Base-by-base conservation (phyloP, 2,888 invertebrate genomes). In the Eledone cirrhosa region DNA sequence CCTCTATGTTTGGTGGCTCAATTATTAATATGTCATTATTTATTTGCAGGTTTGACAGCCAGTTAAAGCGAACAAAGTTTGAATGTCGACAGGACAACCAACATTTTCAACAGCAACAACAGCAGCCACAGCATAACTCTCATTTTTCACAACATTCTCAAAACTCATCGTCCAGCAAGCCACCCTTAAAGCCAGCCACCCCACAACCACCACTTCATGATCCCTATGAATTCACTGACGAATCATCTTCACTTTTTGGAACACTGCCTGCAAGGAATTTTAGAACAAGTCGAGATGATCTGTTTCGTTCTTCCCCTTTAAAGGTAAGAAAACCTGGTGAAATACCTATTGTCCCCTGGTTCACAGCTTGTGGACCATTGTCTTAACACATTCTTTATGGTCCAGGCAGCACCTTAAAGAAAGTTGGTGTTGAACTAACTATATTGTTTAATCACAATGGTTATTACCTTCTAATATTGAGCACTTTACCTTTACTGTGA, bases 11-110 rank as follows among this genome's bases (percentile, higher is more conserved):
- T 59, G n/a, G 33, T 29, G 59, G 4, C 48, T 16, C 22, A 2
- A n/a, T 48, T 48, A 29, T 77, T 65, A 1, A 7, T 27, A 1
- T 75, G 79, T 77, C 65, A 79, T 59, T 48, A 78, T 77, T 80
- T n/a, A n/a, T n/a, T 83, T 79, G 84, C 90, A 91, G 96, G 96
- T 92, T 96, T 88, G 94, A 96, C 90, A 95, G 96, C 92, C 96
- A 97, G 0, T 95, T 97, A 81, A 97, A 97, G 92, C 94, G 95
- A 86, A 95, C 84, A 27, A 82, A 85, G 33, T 83, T 84, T 78
- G 87, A 88, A 24, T 53, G 75, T 14, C 47, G 80, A 48, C 33
- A 59, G 59, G 78, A 74, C 47, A 67, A 53, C 69, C 72, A 77
- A n/a, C 29, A 77, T 63, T 77, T 63, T 33, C 63, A 41, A 16